phyloP scores from a whole-genome alignment of 2,797 vertebrate species.

The Buceros bicornis region DNA sequence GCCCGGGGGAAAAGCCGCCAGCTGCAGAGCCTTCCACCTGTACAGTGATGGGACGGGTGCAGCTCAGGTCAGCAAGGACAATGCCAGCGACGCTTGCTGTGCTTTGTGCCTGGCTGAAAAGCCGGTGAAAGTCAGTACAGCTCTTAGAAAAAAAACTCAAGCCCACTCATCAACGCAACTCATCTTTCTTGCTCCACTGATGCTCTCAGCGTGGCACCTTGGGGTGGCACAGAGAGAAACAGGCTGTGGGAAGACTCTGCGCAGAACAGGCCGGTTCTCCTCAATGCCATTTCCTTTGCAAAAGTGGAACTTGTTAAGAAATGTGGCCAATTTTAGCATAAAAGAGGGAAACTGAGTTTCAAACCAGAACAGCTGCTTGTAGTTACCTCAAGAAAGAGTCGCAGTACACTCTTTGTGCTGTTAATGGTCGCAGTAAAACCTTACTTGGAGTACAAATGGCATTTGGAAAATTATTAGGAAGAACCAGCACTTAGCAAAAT shows the following conservation, averaged over 20 bases:
- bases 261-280: accelerated
- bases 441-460: not conserved
- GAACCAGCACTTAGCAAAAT: slow-evolving; percentile 38
- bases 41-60: not conserved
- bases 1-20: not conserved
- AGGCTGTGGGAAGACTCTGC: not conserved
- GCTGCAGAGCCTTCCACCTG: slow-evolving; percentile 35
- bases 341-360: slow-evolving; percentile 11
- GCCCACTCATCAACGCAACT: not conserved
- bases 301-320: not conserved
- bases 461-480: slow-evolving; percentile 34
- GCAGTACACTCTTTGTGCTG: not conserved
- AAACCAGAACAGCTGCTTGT: not conserved
- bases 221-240: not conserved
- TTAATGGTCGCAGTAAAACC: not conserved
- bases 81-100: not conserved
- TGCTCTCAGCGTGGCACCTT: not conserved
- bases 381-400: slow-evolving; percentile 31
- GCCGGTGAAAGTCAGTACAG: not conserved
- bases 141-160: not conserved
- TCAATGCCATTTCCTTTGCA: not conserved
- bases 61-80: slow-evolving; percentile 31
- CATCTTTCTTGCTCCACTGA: not conserved
- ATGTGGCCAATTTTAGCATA: not conserved
- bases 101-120: not conserved